phyloP scores from a whole-genome alignment of 2,888 invertebrate genomes.

The Deroplatys truncata region DNA sequence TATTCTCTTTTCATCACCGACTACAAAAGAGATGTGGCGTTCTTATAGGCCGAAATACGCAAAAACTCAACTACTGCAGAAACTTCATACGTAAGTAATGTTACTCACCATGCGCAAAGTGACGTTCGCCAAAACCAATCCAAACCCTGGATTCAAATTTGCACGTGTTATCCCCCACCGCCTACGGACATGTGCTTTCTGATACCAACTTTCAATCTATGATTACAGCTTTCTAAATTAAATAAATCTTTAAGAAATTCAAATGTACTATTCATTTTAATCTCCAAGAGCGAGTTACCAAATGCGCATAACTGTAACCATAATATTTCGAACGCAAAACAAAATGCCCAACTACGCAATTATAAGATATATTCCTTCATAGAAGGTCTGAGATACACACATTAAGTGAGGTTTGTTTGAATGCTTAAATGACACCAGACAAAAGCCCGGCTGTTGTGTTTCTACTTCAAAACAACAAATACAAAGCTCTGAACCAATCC shows the following conservation, averaged over 20 bases:
- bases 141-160: not conserved
- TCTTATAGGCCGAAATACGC: too few species aligned
- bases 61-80: too few species aligned
- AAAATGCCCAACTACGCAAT: not conserved
- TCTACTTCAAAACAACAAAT: not conserved
- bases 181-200: not conserved
- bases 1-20: not conserved
- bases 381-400: not conserved
- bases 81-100: not conserved
- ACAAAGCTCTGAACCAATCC: not conserved
- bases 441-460: not conserved
- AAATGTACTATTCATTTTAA: not conserved
- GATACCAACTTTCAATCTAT: not conserved
- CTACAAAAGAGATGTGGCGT: not conserved
- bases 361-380: not conserved
- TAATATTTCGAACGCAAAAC: not conserved
- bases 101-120: not conserved
- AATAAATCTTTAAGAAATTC: not conserved
- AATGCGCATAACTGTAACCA: not conserved
- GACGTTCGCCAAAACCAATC: not conserved
- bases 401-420: not conserved
- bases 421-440: not conserved
- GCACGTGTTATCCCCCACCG: not conserved
- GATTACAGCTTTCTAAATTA: not conserved
- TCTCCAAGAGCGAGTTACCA: not conserved